Conservation (phyloP, 2,888 invertebrate genomes). For the Latheticus oryzae region DNA sequence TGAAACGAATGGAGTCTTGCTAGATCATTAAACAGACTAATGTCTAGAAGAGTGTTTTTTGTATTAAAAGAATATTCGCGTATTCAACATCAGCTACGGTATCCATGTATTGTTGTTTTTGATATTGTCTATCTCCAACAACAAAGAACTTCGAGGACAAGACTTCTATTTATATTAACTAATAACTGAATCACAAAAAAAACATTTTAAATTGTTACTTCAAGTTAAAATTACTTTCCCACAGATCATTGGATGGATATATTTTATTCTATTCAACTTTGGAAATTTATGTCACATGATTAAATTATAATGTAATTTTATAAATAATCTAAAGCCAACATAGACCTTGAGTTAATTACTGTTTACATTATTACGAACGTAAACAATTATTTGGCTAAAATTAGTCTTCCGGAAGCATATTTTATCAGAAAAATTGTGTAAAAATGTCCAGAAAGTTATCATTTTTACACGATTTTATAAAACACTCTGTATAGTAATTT, state of each 20-base stretch:
- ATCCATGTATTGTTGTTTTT: conserved; percentile 33
- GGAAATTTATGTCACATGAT: too few relatives aligned
- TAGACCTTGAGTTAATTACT: conserved; percentile 28
- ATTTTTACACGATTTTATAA: conserved; percentile 18
- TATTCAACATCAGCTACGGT: conserved; percentile 25
- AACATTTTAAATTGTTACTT: conserved; percentile 4
- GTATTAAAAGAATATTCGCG: conserved; percentile 22
- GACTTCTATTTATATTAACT: conserved; percentile 34
- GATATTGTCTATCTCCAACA: conserved; percentile 31
- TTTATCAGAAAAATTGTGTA: conserved; percentile 17
- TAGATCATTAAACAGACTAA: conserved; percentile 29
- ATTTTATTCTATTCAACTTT: conserved; percentile 2
- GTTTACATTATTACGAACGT: conserved; percentile 23
- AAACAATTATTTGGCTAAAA: conserved; percentile 28
- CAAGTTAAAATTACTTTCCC: too few relatives aligned
- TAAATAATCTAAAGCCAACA: conserved; percentile 15
- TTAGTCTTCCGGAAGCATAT: conserved; percentile 21
- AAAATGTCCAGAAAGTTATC: conserved; percentile 27
- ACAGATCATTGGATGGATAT: too few relatives aligned
- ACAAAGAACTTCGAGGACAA: conserved; percentile 35
- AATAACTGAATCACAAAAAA: conserved; percentile 34
- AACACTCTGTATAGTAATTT: too few relatives aligned
- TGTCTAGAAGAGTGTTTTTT: conserved; percentile 14
- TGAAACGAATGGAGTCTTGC: conserved; percentile 19
- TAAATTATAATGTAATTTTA: conserved; percentile 14